Evolutionary conservation across 30 jellyfish, hydroid and myxozoan species (phyloP).

Genomic region (Turritopsis dohrnii): DNA sequence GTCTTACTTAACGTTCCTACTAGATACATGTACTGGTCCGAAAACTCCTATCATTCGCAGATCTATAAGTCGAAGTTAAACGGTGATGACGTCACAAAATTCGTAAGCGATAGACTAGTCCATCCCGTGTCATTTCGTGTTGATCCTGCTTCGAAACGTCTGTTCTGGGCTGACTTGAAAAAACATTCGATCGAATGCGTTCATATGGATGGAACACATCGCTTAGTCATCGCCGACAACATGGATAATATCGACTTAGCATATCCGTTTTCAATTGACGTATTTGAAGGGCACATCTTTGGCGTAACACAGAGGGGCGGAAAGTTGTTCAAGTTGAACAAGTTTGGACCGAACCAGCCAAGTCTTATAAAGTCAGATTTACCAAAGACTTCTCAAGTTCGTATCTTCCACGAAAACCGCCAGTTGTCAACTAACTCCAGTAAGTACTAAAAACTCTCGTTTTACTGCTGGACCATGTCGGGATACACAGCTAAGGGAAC

Average conservation of each 20-base stretch:
- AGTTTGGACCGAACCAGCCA: conserved; percentile 54
- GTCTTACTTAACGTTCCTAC: neutral
- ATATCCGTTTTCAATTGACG: conserved; percentile 62
- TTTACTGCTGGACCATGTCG: neutral
- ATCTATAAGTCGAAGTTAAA: conserved; percentile 69
- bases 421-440: conserved; percentile 51
- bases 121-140: conserved; percentile 77
- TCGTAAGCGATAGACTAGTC: conserved; percentile 57
- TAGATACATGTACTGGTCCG: conserved; percentile 71
- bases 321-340: conserved; percentile 48
- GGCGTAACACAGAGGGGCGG: conserved; percentile 66
- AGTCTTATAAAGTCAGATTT: conserved; percentile 38
- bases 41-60: conserved; percentile 43
- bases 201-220: conserved; percentile 57
- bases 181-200: conserved; percentile 62
- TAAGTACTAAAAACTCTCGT: neutral
- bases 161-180: conserved; percentile 92
- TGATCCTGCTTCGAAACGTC: conserved; percentile 66
- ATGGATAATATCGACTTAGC: conserved; percentile 17
- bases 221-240: conserved; percentile 43
- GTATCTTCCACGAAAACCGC: conserved; percentile 43
- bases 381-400: conserved; percentile 33
- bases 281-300: conserved; percentile 67
- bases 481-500: too few relatives aligned
- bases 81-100: conserved; percentile 47